phyloP scores from a whole-genome alignment of 2,797 vertebrate genomes.

The Pipistrellus pygmaeus region DNA sequence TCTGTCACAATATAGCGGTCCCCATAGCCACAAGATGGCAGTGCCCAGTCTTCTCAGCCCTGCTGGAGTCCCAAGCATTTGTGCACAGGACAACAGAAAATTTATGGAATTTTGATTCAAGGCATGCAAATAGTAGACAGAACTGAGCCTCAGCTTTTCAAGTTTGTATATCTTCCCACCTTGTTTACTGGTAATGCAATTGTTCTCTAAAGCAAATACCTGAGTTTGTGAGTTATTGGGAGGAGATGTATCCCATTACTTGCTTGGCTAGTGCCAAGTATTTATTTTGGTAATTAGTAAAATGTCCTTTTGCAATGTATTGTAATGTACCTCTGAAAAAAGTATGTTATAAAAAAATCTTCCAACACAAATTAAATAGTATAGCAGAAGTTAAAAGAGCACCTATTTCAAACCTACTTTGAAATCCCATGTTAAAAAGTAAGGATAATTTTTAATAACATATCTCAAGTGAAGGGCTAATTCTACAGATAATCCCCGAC shows the following conservation, averaged over 20 bases:
- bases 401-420: background rate
- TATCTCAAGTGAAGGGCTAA: slow-evolving; percentile 30
- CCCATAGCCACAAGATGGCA: too few species aligned
- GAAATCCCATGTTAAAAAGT: background rate
- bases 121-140: background rate
- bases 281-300: background rate
- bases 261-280: background rate
- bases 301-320: slow-evolving; percentile 14
- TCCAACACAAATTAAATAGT: slow-evolving; percentile 17
- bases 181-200: background rate
- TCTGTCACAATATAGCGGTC: too few species aligned
- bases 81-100: background rate
- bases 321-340: background rate
- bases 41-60: too few species aligned
- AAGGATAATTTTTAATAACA: slow-evolving; percentile 27
- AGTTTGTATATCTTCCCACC: background rate
- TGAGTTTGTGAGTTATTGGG: background rate
- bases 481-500: slow-evolving; percentile 41
- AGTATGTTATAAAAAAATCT: slow-evolving; percentile 59
- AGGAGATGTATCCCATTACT: background rate
- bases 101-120: background rate
- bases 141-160: background rate
- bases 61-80: background rate
- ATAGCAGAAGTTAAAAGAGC: slow-evolving; percentile 3
- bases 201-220: background rate